Evolutionary conservation across 2,888 invertebrate species (phyloP), one percentile per base, ranked within the genome.

Genomic region (Eustalomyia histrio): DNA sequence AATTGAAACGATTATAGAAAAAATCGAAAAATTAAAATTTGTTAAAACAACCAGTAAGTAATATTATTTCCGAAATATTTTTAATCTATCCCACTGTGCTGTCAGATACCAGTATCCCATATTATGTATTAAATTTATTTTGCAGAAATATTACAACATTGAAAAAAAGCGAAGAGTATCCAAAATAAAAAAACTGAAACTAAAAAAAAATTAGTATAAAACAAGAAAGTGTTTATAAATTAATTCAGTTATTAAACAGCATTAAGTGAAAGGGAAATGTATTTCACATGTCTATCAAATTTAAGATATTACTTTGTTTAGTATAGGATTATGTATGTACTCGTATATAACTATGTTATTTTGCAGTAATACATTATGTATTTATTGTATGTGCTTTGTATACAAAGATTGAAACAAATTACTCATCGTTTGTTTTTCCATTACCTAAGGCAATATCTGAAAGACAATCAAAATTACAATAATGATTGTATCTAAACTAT

Each of bases 211-310:
- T 43, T 18, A 17, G 17, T 10, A 10, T 39, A 39, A 61, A 43
- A 58, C 16, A 58, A 16, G 58, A 58, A 58, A 58, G 58, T 61
- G 60, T 12, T 39, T 39, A 39, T 14, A 39, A 8, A 61, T 39
- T 61, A 43, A 60, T 10, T 50, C 29, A 17, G 6, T 64, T 64
- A 63, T 39, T 39, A 39, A 39, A 39, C 10, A 8, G 14, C 14
- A 16, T 63, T 16, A 64, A 64, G 33, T 64, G 18, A 64, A 64
- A 64, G 64, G 17, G 50, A 64, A 64, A 47, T 29, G 17, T 33
- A 50, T 17, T 64, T 50, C 29, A 50, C 8, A 29, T 29, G 24
- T 29, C 29, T 14, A 17, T 29, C 10, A 21, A 47, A 43, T 63
- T 43, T 43, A 47, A 16, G n/a, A 8, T 63, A 21, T 16, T 63